These are phyloP conservation scores for Scomberomorus guttatus DNA, from an alignment of 2,797 vertebrate genomes.

Conservation along the genomic window DNA sequence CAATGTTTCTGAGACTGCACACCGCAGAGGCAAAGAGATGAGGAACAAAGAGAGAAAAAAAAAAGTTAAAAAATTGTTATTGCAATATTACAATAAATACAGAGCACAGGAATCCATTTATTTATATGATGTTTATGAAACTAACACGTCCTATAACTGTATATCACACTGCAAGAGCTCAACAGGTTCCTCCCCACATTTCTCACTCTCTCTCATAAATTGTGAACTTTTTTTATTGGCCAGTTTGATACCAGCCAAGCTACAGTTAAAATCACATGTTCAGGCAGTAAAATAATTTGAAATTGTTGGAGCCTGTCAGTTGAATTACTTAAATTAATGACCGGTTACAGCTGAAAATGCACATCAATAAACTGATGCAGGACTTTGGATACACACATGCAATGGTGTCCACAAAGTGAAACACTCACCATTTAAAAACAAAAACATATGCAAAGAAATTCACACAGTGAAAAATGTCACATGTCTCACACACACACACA, in stretches of 20 bases:
- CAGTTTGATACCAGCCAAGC: too few relatives aligned
- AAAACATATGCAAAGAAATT: not conserved
- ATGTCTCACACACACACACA: too few relatives aligned
- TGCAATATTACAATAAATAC: not conserved
- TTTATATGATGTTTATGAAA: not conserved
- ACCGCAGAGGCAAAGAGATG: conserved; percentile 3
- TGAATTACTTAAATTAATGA: not conserved
- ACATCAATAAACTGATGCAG: not conserved
- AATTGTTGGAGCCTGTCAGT: too few relatives aligned
- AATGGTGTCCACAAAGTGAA: not conserved
- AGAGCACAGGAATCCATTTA: not conserved
- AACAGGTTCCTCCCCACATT: not conserved
- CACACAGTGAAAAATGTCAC: not conserved
- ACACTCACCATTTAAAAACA: too few relatives aligned
- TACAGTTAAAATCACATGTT: not conserved
- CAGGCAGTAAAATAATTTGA: not conserved
- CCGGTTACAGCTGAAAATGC: not conserved
- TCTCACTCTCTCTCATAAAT: too few relatives aligned
- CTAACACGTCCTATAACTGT: not conserved
- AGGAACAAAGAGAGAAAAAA: not conserved
- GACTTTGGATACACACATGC: not conserved
- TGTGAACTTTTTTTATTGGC: not conserved
- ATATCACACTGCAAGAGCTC: not conserved
- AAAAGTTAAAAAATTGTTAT: not conserved
- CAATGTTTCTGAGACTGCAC: conserved; percentile 73